Conservation (phyloP, 64 coral and sea anemone genomes). For the Acropora tenuis region DNA sequence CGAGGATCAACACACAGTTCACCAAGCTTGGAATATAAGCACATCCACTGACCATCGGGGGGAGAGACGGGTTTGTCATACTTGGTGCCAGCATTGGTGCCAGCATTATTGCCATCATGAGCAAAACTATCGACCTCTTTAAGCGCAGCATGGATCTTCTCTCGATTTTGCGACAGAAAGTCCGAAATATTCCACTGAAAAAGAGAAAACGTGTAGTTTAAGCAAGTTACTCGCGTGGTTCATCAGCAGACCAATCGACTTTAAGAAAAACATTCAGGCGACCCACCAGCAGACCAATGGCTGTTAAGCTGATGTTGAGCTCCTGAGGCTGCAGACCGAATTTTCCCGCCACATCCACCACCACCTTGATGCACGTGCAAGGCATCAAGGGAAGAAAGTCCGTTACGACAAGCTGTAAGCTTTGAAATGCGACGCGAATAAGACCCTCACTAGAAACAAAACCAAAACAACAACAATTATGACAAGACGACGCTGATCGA, state of each 20-base stretch:
- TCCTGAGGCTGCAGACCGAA: slow-evolving; percentile 97
- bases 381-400: slow-evolving; percentile 98
- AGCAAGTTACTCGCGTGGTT: too few relatives aligned
- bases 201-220: background rate
- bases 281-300: slow-evolving; percentile 96
- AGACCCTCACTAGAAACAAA: slow-evolving; percentile 74
- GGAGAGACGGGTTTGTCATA: slow-evolving; percentile 87
- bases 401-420: slow-evolving; percentile 92
- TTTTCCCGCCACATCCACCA: slow-evolving; percentile 97
- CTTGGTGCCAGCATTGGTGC: slow-evolving; percentile 57
- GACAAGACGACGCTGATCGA: background rate
- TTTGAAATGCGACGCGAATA: slow-evolving; percentile 96
- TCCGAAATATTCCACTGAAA: slow-evolving; percentile 97
- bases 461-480: background rate
- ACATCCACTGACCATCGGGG: slow-evolving; percentile 97
- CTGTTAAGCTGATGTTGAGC: slow-evolving; percentile 97
- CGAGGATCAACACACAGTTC: slow-evolving; percentile 98
- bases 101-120: slow-evolving; percentile 61
- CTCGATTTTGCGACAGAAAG: slow-evolving; percentile 91
- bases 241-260: background rate
- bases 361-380: slow-evolving; percentile 88
- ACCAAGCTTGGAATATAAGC: slow-evolving; percentile 92
- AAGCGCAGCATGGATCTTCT: slow-evolving; percentile 74
- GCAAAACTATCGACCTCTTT: slow-evolving; percentile 38
- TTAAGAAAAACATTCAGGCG: background rate